Conservation (phyloP, 1,140 invertebrate genomes). For the Pseudachorutes palmiensis region DNA sequence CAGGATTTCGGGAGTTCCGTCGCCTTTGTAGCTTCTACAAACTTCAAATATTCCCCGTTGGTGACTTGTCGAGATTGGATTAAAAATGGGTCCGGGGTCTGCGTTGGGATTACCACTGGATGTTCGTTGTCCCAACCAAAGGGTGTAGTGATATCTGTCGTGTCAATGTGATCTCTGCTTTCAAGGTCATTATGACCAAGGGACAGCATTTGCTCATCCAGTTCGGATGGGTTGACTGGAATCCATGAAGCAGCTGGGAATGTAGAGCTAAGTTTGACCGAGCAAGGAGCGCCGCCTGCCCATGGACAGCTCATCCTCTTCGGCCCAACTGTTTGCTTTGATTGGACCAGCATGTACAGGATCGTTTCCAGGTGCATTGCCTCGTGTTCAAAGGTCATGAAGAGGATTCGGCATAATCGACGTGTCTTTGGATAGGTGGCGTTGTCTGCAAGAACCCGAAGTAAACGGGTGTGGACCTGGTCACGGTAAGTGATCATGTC, state of each 20-base stretch:
- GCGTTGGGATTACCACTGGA: neutral
- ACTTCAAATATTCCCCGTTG: neutral
- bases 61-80: neutral
- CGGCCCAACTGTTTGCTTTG: neutral
- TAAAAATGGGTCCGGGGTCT: neutral
- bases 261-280: neutral
- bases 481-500: neutral
- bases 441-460: neutral
- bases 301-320: neutral
- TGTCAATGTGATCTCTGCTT: neutral
- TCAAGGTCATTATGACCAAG: neutral
- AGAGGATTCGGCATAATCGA: neutral
- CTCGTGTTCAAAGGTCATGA: conserved; percentile 1
- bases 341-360: conserved; percentile 1
- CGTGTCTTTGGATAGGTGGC: neutral
- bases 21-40: neutral
- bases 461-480: neutral
- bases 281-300: too few relatives aligned
- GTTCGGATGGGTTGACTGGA: neutral
- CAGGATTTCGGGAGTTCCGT: neutral
- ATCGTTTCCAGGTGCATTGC: conserved; percentile 2
- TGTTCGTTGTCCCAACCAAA: neutral
- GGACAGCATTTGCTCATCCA: neutral
- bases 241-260: neutral
- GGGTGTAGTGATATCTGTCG: neutral